Evolutionary conservation across 2,797 vertebrate genomes (phyloP).

Genomic region (Acanthopagrus latus): DNA sequence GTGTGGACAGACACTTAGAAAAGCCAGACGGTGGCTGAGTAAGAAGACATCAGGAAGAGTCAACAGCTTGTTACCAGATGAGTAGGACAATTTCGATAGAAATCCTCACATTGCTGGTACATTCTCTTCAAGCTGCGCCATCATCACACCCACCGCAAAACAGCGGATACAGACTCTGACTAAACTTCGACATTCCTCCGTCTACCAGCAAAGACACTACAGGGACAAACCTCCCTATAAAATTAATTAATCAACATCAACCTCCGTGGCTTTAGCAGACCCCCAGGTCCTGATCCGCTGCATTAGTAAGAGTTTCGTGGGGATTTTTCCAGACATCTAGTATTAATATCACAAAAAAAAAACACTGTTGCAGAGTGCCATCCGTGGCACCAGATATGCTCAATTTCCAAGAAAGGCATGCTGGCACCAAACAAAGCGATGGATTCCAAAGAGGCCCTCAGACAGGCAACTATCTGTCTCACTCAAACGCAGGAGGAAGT

Average conservation of each 20-base stretch:
- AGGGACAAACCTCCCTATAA: conserved; percentile 36
- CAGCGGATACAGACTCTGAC: conserved; percentile 37
- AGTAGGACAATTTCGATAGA: conserved; percentile 27
- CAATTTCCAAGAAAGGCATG: conserved; percentile 51
- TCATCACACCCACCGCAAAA: conserved; percentile 39
- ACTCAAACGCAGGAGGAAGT: conserved; percentile 64
- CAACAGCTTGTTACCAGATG: conserved; percentile 68
- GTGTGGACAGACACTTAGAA: background rate
- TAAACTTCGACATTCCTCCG: conserved; percentile 67
- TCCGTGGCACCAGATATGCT: conserved; percentile 42
- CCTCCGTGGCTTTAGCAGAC: conserved; percentile 33
- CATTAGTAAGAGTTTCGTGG: background rate
- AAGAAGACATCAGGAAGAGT: conserved; percentile 4
- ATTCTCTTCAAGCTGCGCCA: conserved; percentile 40
- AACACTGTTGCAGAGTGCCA: conserved; percentile 8
- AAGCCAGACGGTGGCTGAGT: conserved; percentile 14
- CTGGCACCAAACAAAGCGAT: conserved; percentile 51
- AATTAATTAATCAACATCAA: conserved; percentile 45
- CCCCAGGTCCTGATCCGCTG: background rate
- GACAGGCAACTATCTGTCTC: conserved; percentile 57
- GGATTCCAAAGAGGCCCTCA: conserved; percentile 58
- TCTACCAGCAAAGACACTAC: conserved; percentile 38
- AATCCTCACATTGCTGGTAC: conserved; percentile 35
- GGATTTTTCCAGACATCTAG: conserved; percentile 19
- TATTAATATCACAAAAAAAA: conserved; percentile 23